phyloP scores from a whole-genome alignment of 1,140 invertebrate species.

The Drosophila persimilis region DNA sequence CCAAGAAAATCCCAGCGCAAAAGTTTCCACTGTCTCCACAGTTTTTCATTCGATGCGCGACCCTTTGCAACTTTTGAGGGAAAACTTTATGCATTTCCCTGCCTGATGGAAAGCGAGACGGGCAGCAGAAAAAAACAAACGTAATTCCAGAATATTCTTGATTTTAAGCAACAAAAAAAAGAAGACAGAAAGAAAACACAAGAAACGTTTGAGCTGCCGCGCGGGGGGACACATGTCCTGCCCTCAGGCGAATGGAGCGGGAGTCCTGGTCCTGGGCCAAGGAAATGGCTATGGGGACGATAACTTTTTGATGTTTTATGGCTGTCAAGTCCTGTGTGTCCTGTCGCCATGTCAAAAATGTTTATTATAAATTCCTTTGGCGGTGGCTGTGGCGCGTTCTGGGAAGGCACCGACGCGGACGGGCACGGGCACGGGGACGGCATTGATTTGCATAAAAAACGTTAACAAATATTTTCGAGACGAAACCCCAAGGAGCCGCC shows the following conservation, averaged over 20 bases:
- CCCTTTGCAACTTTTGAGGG: conserved; percentile 74
- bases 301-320: conserved; percentile 81
- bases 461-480: conserved; percentile 73
- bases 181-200: conserved; percentile 2
- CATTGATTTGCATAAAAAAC: conserved; percentile 78
- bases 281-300: conserved; percentile 40
- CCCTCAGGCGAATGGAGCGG: conserved; percentile 37
- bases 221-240: conserved; percentile 60
- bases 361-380: conserved; percentile 66
- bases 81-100: conserved; percentile 80
- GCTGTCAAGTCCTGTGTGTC: conserved; percentile 69
- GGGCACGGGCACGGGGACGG: conserved; percentile 32
- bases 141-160: conserved; percentile 62
- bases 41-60: conserved; percentile 29
- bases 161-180: conserved; percentile 54
- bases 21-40: conserved; percentile 59
- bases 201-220: conserved; percentile 49
- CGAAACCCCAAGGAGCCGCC: conserved; percentile 20
- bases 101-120: conserved; percentile 43
- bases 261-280: conserved; percentile 8
- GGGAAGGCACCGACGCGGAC: conserved; percentile 6
- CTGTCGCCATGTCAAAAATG: conserved; percentile 68
- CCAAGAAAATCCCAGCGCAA: conserved; percentile 64
- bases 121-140: conserved; percentile 17
- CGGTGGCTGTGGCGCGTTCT: conserved; percentile 1